Evolutionary conservation across 2,888 invertebrate species (phyloP), one percentile per base, ranked within the genome.

Genomic region (Branchipolynoe longqiensis): DNA sequence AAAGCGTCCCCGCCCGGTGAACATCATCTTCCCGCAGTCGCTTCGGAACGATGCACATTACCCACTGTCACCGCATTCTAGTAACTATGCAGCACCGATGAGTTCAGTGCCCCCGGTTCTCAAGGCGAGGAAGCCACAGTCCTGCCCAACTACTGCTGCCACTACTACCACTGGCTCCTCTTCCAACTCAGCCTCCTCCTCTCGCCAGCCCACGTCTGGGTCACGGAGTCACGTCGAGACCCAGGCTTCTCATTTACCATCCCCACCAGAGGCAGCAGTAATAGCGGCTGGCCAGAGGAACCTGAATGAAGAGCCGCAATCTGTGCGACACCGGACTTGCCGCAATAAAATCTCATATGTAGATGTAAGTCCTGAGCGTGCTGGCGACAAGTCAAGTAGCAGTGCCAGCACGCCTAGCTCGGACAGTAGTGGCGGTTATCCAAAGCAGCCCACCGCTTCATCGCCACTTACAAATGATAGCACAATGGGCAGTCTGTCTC

Each of bases 41-140:
- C 33, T 84, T 3, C 36, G 74, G 0, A 84, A 84, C 28, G 84
- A 84, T 58, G 54, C 78, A 1, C 84, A 58, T 25, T 84, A 84
- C 54, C 84, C 84, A n/a, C 41, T 83, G 31, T 83, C 83, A 3
- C 83, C 83, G 0, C 28, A 64, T 8, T 83, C 83, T 6, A 56
- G 62, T 64, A 82, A 82, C 33, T 56, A 82, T 25, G 82, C 58
- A 33, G 83, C 62, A 22, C 83, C 83, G 6, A 82, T 82, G 82
- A 58, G 33, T 36, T 56, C 82, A 56, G n/a, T n/a, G 3, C 56
- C 82, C 22, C 58, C 56, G 12, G 54, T 78, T n/a, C 69, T 69
- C 36, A 69, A 69, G 38, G 8, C 69, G 8, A 69, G 38, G 69
- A 33, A 25, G 33, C n/a, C n/a, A n/a, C 69, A 69, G 36, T 69